phyloP scores from a whole-genome alignment of 2,113 vertebrate species.

The Typhlomys cinereus region DNA sequence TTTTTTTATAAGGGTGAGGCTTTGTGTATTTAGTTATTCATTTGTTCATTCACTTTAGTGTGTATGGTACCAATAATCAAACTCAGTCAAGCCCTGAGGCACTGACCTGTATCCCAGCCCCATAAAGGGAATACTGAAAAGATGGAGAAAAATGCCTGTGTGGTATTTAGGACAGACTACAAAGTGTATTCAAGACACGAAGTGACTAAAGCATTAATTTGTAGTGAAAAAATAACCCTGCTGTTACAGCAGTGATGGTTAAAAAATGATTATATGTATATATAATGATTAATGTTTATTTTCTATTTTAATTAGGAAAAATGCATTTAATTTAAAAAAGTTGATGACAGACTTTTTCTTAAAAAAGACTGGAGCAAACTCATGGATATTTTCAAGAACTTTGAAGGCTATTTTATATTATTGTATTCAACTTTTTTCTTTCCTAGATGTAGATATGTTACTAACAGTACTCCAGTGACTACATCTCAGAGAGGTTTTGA shows the following conservation, averaged over 20 bases:
- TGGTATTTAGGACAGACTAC: neutral
- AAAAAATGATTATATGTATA: no score
- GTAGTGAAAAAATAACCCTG: neutral
- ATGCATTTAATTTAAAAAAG: neutral
- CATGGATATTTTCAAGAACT: neutral
- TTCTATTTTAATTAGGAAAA: constrained; percentile 17
- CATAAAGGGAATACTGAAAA: neutral
- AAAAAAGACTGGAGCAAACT: neutral
- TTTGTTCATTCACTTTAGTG: neutral
- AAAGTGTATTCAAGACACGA: neutral
- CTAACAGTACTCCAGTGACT: neutral
- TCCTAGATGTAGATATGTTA: neutral
- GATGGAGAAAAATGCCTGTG: neutral
- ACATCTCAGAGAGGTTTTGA: neutral
- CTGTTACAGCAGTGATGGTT: neutral
- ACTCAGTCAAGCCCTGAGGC: no score
- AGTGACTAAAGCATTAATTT: neutral
- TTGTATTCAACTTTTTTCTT: neutral
- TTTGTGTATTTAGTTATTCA: neutral
- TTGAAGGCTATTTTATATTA: neutral
- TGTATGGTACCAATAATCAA: neutral
- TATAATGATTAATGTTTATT: no score
- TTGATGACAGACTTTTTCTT: neutral
- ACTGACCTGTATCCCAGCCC: neutral
- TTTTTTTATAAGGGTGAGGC: neutral